These are phyloP conservation scores for Myotis davidii DNA, from an alignment of 2,113 vertebrate genomes.

Conservation along the genomic window DNA sequence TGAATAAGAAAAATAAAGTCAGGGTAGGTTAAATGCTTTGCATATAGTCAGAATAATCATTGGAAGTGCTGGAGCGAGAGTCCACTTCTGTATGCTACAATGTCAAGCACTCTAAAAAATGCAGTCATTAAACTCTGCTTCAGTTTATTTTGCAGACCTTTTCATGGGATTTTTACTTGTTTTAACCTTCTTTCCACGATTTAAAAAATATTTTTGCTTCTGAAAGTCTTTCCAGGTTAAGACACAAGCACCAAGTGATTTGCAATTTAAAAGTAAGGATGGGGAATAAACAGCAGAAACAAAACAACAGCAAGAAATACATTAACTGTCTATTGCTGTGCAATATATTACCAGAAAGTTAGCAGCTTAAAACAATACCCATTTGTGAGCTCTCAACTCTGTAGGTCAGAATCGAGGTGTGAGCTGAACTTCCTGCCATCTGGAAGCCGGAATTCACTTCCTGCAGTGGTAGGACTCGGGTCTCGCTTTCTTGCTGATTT, in stretches of 20 bases:
- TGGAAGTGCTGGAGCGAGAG: not conserved
- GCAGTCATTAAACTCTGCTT: not conserved
- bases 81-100: not conserved
- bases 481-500: not conserved
- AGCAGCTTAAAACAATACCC: not conserved
- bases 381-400: not conserved
- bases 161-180: not conserved
- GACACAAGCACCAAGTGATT: not conserved
- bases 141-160: not conserved
- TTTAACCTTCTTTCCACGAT: not conserved
- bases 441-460: not conserved
- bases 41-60: not conserved
- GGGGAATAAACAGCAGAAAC: not conserved
- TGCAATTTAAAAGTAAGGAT: slow-evolving; percentile 4
- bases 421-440: not conserved
- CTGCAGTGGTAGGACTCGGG: not conserved
- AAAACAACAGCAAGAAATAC: not conserved
- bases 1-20: not conserved
- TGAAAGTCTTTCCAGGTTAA: slow-evolving; percentile 30
- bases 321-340: not conserved
- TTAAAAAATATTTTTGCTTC: not conserved
- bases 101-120: not conserved
- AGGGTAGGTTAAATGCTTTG: not conserved
- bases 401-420: not conserved
- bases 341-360: not conserved